Evolutionary conservation across 2,888 invertebrate genomes (phyloP).

Genomic region (Harpagoxenus sublaevis): DNA sequence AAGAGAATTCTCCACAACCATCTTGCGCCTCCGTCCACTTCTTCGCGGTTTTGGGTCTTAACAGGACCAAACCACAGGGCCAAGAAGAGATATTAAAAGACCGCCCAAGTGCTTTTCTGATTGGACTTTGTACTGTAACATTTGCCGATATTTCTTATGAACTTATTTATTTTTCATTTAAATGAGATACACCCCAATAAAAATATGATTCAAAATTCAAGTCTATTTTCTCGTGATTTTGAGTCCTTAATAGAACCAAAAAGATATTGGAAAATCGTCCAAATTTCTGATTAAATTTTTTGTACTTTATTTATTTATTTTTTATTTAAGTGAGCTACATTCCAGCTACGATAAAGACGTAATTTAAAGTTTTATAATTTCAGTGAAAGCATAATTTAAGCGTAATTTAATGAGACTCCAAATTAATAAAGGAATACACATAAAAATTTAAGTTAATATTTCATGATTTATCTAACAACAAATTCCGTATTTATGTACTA

Average conservation of each 20-base stretch:
- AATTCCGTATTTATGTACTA: too few relatives aligned
- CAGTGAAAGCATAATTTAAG: not conserved
- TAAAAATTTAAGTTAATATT: not conserved
- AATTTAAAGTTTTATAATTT: not conserved
- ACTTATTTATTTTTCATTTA: not conserved
- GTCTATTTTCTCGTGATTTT: not conserved
- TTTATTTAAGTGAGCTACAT: not conserved
- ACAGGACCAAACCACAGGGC: not conserved
- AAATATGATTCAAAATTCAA: not conserved
- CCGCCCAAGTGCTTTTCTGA: too few relatives aligned
- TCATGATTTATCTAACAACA: too few relatives aligned
- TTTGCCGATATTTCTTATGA: not conserved
- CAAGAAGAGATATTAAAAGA: not conserved
- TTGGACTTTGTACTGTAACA: not conserved
- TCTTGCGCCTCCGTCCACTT: not conserved
- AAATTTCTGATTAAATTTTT: not conserved
- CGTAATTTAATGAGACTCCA: not conserved
- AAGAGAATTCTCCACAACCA: not conserved
- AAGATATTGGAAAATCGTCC: not conserved
- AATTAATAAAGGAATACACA: slow-evolving; percentile 1
- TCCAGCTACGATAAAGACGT: not conserved
- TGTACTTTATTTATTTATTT: not conserved
- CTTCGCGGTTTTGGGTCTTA: not conserved
- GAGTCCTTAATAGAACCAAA: not conserved
- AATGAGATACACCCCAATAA: not conserved